These are phyloP conservation scores for Drosophila pseudoobscura DNA, from an alignment of 1,140 invertebrate species.

Conservation along the genomic window DNA sequence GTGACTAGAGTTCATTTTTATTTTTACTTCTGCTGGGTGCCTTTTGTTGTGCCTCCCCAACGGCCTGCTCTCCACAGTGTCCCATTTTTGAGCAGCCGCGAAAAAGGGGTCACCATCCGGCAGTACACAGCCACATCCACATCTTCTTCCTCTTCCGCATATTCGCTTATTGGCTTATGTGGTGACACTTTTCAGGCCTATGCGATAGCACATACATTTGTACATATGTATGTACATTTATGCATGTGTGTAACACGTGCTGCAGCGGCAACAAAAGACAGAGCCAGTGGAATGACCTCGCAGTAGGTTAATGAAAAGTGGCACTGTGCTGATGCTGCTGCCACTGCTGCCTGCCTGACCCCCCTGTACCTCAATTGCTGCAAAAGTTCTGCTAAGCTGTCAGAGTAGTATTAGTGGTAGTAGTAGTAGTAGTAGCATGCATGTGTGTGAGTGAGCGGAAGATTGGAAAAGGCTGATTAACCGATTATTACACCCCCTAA, in stretches of 20 bases:
- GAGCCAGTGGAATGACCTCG: conserved; percentile 74
- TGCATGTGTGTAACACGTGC: conserved; percentile 5
- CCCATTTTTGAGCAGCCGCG: conserved; percentile 35
- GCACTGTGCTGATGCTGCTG: conserved; percentile 21
- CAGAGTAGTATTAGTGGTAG: too few species aligned
- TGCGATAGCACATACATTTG: neutral
- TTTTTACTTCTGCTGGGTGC: neutral
- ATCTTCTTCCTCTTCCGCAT: neutral
- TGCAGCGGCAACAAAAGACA: conserved; percentile 41
- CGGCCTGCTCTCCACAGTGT: neutral
- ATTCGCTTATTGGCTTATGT: conserved; percentile 28
- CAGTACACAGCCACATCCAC: neutral
- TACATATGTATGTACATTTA: neutral
- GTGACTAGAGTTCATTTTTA: conserved; percentile 55
- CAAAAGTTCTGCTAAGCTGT: conserved; percentile 14
- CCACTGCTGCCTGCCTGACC: conserved; percentile 14
- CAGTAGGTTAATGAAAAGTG: conserved; percentile 75
- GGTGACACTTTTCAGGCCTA: conserved; percentile 36
- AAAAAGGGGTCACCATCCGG: conserved; percentile 65
- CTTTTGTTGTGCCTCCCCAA: too few species aligned
- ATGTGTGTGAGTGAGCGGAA: neutral
- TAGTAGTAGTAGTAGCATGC: neutral
- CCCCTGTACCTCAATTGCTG: conserved; percentile 13
- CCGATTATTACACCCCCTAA: conserved; percentile 33
- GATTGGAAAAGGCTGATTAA: conserved; percentile 33